Evolutionary conservation across 2,888 invertebrate species (phyloP), one percentile per base, ranked within the genome.

Genomic region (Hypolimnas misippus): DNA sequence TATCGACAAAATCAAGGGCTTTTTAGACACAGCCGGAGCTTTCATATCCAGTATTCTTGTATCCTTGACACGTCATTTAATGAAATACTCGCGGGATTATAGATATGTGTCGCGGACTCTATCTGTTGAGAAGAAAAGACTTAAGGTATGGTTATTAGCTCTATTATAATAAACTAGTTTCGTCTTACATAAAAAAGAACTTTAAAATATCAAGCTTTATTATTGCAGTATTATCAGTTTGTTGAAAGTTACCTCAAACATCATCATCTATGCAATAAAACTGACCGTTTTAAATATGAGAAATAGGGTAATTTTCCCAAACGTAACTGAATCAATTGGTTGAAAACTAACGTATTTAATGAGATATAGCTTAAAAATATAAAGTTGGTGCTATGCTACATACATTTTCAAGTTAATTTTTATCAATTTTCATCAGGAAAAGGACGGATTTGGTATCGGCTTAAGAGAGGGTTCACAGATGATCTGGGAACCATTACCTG

Each of bases 41-140:
- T 95, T 98, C 74, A 82, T 97, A 59, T 95, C 95, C 69, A 97
- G 97, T 74, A 81, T 94, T 5, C 93, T 98, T 83, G 96, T 97
- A 57, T 96, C 97, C 19, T 78, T 97, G 56, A 98, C 98, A 1
- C 94, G 94, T 58, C 94, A 96, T 73, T 91, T 99, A 62, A 98
- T 99, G 92, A 94, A 94, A 74, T 95, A 97, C 75, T 99, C 99
- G 0, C 94, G 96, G 58, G 98, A 99, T 85, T 99, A 99, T 87
- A 94, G 99, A 78, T 98, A 98, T 82, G 98, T 99, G 0, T 96
- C 98, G 21, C 95, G 95, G 71, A 96, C 97, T 29, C 93, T 99
- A 58, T 95, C 96, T 0, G 94, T 95, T 65, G 99, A 99, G 81
- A 98, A 98, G 89, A 96, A 95, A 83, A 89, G 94, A 60, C 88